phyloP scores from a whole-genome alignment of 2,113 vertebrate species.

The Aramus guarauna region DNA sequence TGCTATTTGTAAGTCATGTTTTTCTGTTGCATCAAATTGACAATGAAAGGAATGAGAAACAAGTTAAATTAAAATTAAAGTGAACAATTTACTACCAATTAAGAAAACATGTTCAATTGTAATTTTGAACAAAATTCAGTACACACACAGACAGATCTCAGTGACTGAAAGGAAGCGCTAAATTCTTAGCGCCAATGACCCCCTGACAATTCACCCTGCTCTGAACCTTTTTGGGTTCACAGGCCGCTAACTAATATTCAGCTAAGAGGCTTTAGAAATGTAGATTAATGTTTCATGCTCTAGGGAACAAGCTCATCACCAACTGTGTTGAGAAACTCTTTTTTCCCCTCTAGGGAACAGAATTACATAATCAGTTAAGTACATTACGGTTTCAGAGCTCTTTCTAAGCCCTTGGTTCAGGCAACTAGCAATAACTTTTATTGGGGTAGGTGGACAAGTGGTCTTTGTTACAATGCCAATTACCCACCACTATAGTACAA shows the following conservation, averaged over 20 bases:
- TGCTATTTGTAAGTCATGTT: background rate
- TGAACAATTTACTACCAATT: background rate
- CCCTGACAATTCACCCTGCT: background rate
- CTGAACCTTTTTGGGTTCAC: background rate
- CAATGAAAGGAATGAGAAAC: background rate
- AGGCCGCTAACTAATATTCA: background rate
- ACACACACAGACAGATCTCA: background rate
- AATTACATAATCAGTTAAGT: conserved; percentile 28
- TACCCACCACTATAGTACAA: background rate
- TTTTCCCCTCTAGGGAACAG: background rate
- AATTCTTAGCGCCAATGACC: background rate
- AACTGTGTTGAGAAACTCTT: background rate
- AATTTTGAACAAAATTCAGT: background rate
- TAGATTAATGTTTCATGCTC: conserved; percentile 61
- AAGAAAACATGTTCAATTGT: background rate
- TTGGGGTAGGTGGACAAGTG: background rate
- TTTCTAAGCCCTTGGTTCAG: background rate
- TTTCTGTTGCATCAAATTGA: background rate
- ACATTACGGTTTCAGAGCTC: background rate
- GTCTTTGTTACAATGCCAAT: background rate
- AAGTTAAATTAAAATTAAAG: background rate
- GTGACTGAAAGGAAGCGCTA: background rate
- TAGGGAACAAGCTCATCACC: conserved; percentile 57
- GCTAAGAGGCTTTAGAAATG: conserved; percentile 58
- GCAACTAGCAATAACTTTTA: background rate